Evolutionary conservation across 2,888 invertebrate species (phyloP), one percentile per base, ranked within the genome.

Genomic region (Gasteruption jaculator): DNA sequence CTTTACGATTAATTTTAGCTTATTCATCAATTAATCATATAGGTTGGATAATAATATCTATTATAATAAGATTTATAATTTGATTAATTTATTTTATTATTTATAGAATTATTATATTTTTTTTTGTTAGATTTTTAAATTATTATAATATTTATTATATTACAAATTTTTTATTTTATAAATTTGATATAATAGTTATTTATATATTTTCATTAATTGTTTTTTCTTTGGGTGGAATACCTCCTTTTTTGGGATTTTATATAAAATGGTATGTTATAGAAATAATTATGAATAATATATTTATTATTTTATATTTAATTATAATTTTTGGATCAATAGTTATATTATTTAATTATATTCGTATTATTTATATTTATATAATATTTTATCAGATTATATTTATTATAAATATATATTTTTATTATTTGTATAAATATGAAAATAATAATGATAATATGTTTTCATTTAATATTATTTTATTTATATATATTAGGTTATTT

Each of bases 31-130:
- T 84, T 63, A 79, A 75, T 49, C 83, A 85, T 77, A 85, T 84
- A 48, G 75, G 85, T 71, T 85, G 85, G 81, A 86, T 85, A 49
- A 82, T 84, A 55, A 74, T 83, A 68, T 74, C 83, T n/a, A n/a
- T n/a, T n/a, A n/a, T n/a, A n/a, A n/a, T n/a, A n/a, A n/a, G n/a
- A n/a, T n/a, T n/a, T n/a, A 67, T 84, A n/a, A n/a, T 85, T 78
- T 76, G 85, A 60, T 82, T 83, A 76, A 80, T 82, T 0, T 85
- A 85, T 0, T 71, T 75, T 38, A 73, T 83, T 71, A 84, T 86
- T 76, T 81, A 83, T 74, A 74, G 74, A 65, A 74, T 78, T 64
- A 68, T 63, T 54, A 76, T 83, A 85, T 80, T 79, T 82, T 76
- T 83, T 83, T 5, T 73, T 56, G 69, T 77, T 81, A 54, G 78